A percentile compares a stretch with the other conserved stretches of the same genome.
phyloP scores from a whole-genome alignment of 2,888 invertebrate genomes.

The Brassicogethes aeneus region DNA sequence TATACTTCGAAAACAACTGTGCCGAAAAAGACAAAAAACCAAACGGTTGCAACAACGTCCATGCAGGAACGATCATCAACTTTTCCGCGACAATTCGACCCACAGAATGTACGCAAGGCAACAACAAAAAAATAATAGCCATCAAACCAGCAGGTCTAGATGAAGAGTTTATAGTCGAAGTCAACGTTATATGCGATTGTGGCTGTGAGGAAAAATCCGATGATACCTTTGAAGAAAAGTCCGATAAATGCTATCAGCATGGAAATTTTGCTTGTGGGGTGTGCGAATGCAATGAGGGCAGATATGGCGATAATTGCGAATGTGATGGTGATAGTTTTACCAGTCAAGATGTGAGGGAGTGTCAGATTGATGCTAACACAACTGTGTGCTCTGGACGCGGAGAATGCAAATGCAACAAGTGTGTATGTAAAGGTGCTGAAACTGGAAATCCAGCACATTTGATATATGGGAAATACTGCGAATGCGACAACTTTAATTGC shows the following conservation, averaged over 20 bases:
- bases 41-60: neutral
- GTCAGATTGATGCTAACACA: neutral
- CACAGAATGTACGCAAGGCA: neutral
- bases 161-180: neutral
- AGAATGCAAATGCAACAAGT: neutral
- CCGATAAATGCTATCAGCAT: conserved; percentile 34
- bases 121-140: neutral
- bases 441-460: too few species aligned
- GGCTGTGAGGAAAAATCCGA: conserved; percentile 10
- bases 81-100: neutral
- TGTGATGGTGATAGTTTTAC: conserved; percentile 39
- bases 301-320: conserved; percentile 52
- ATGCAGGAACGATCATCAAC: neutral
- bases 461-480: neutral
- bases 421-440: neutral
- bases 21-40: neutral
- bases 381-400: neutral
- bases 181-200: neutral
- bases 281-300: conserved; percentile 47
- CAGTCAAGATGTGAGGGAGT: neutral
- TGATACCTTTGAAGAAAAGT: conserved; percentile 22
- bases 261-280: conserved; percentile 40
- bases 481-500: neutral
- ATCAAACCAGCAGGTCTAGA: neutral
- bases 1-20: neutral